phyloP scores from a whole-genome alignment of 2,113 vertebrate genomes.

The Otolemur garnettii region DNA sequence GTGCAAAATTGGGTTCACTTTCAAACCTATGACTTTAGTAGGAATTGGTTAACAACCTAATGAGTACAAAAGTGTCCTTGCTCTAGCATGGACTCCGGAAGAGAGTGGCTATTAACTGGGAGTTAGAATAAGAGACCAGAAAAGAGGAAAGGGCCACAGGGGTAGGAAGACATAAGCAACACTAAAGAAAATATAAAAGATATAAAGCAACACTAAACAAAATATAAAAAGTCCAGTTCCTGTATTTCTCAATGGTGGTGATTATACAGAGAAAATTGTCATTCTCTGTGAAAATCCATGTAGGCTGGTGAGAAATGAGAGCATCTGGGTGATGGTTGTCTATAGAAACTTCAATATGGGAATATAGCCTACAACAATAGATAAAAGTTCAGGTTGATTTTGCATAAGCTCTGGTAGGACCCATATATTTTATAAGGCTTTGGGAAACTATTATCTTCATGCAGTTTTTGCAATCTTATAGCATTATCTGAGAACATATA shows the following conservation, averaged over 20 bases:
- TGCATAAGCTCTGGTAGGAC: not conserved
- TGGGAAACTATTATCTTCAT: slow-evolving; percentile 29
- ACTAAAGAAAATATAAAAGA: too few species aligned
- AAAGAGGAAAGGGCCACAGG: not conserved
- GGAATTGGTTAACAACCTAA: not conserved
- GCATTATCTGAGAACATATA: slow-evolving; percentile 21
- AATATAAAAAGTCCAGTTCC: not conserved
- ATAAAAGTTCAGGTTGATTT: not conserved
- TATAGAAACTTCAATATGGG: not conserved
- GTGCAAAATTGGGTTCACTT: not conserved
- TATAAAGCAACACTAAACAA: not conserved
- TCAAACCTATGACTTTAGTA: not conserved
- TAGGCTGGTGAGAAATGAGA: not conserved
- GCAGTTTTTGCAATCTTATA: not conserved
- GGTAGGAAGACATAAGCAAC: not conserved
- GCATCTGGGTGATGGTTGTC: not conserved
- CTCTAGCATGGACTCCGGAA: not conserved
- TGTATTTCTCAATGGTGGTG: not conserved
- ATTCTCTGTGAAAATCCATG: slow-evolving; percentile 36
- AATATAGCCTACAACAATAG: not conserved
- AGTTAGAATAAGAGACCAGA: not conserved
- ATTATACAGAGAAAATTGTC: not conserved
- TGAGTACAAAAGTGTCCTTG: not conserved
- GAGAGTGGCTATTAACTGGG: not conserved
- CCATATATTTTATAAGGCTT: not conserved